Conservation (phyloP, 2,888 invertebrate genomes). For the Melanchra persicariae region DNA sequence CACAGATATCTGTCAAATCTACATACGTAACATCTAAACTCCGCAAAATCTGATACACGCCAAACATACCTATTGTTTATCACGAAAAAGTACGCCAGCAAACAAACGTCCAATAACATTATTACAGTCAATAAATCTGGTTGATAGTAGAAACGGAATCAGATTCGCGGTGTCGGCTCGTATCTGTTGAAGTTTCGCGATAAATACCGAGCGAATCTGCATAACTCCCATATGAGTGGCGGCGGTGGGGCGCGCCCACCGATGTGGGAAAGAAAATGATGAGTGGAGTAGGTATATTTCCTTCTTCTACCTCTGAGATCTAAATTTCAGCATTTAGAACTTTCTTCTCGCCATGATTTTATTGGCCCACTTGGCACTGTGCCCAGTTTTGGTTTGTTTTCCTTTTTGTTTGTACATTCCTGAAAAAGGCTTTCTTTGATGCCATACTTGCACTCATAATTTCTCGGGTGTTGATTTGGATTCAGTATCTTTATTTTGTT, state of each 20-base stretch:
- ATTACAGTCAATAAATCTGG: slow-evolving; percentile 86
- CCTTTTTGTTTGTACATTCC: too few species aligned
- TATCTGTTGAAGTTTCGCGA: slow-evolving; percentile 89
- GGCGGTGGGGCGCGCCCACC: slow-evolving; percentile 71
- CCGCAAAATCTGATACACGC: slow-evolving; percentile 66
- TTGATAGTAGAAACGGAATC: slow-evolving; percentile 87
- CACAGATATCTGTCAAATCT: slow-evolving; percentile 57
- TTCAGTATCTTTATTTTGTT: too few species aligned
- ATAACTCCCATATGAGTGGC: slow-evolving; percentile 86
- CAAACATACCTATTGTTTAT: slow-evolving; percentile 69
- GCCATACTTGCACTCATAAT: too few species aligned
- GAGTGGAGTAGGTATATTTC: slow-evolving; percentile 20
- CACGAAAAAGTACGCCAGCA: slow-evolving; percentile 54
- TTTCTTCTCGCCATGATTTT: too few species aligned
- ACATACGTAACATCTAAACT: slow-evolving; percentile 57
- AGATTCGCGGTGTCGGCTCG: slow-evolving; percentile 89
- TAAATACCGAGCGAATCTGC: slow-evolving; percentile 88
- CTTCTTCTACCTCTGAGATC: neutral
- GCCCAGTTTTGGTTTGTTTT: too few species aligned
- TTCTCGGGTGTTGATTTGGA: too few species aligned
- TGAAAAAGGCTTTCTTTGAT: too few species aligned
- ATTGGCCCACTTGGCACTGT: too few species aligned
- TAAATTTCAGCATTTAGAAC: too few species aligned
- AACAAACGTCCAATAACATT: slow-evolving; percentile 68
- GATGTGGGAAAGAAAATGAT: slow-evolving; percentile 4